Base-by-base conservation (phyloP, 2,888 invertebrate species). In the Apodemia mormo region DNA sequence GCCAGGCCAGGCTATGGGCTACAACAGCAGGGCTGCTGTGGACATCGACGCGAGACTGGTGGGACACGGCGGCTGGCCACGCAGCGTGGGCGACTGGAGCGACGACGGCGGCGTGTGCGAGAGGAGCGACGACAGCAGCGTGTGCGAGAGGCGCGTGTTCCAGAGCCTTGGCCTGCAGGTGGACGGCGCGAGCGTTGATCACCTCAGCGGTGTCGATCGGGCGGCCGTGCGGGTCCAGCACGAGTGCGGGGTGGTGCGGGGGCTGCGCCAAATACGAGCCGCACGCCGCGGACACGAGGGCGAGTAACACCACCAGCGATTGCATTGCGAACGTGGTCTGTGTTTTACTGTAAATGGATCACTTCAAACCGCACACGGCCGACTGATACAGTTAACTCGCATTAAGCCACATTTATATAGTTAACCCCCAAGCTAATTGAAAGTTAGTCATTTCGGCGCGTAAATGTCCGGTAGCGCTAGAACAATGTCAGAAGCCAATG, bases 241-340 rank as follows among this genome's bases (percentile, higher is more conserved):
- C n/a, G n/a, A n/a, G n/a, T n/a, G n/a, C n/a, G n/a, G n/a, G n/a
- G n/a, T 86, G 85, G 81, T 92, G 88, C 73, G 90, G 82, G 45
- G 90, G 91, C 82, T 93, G 92, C 78, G 92, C 93, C 82, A 90
- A 85, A 83, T 86, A 80, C 66, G 93, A 93, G 80, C 95, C 95
- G 81, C 92, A 93, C 73, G 94, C 95, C 82, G 94, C 89, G 76
- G 95, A 93, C 82, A 94, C 87, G 76, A 95, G 88, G 89, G 94
- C 94, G 88, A 94, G 94, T 86, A 95, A 94, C 89, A 94, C 94
- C 94, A 94, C 94, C 94, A 94, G 83, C 91, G 92, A 83, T 83
- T 85, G 85, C 90, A 90, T 90, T 75, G 67, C 78, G 33, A 8
- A 43, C 43, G 43, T 52, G 52, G 52, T 52, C 52, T 52, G 52